phyloP scores from a whole-genome alignment of 2,797 vertebrate genomes.

The Nannoperca obscura region DNA sequence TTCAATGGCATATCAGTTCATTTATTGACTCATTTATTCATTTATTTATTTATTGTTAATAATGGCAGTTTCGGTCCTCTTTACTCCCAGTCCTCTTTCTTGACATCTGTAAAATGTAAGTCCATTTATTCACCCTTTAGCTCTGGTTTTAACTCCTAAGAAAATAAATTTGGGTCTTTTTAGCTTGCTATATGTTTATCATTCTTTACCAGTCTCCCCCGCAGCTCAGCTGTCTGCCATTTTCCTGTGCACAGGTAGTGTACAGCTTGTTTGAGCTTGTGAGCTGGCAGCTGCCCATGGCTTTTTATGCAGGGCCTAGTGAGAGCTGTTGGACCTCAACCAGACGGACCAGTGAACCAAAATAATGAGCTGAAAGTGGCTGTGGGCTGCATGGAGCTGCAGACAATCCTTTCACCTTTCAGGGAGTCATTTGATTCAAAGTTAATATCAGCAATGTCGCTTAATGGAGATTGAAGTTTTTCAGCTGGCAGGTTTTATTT shows the following conservation, averaged over 20 bases:
- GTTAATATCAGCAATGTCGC: slow-evolving; percentile 31
- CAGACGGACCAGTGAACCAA: slow-evolving; percentile 75
- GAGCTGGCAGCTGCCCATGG: slow-evolving; percentile 53
- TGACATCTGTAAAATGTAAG: background rate
- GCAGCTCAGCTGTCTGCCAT: slow-evolving; percentile 5
- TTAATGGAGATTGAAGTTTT: slow-evolving; percentile 23
- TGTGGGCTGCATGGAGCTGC: slow-evolving; percentile 57
- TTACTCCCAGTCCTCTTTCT: background rate
- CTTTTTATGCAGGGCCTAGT: slow-evolving; percentile 54
- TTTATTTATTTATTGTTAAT: too few relatives aligned
- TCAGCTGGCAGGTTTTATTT: slow-evolving; percentile 19
- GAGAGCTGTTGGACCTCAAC: slow-evolving; percentile 63
- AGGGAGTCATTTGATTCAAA: slow-evolving; percentile 36
- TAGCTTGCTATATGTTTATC: background rate
- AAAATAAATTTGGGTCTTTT: background rate
- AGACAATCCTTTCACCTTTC: slow-evolving; percentile 52
- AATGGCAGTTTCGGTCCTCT: too few relatives aligned
- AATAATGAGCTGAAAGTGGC: slow-evolving; percentile 73
- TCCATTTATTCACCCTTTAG: background rate
- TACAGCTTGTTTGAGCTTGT: slow-evolving; percentile 34
- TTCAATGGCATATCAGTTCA: too few relatives aligned
- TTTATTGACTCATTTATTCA: too few relatives aligned
- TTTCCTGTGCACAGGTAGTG: slow-evolving; percentile 44
- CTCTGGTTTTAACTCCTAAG: background rate
- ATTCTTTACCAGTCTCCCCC: background rate